Percentiles rank a stretch among this genome's conserved stretches.
phyloP scores from a whole-genome alignment of 2,888 invertebrate genomes.

The Thalpophila matura region DNA sequence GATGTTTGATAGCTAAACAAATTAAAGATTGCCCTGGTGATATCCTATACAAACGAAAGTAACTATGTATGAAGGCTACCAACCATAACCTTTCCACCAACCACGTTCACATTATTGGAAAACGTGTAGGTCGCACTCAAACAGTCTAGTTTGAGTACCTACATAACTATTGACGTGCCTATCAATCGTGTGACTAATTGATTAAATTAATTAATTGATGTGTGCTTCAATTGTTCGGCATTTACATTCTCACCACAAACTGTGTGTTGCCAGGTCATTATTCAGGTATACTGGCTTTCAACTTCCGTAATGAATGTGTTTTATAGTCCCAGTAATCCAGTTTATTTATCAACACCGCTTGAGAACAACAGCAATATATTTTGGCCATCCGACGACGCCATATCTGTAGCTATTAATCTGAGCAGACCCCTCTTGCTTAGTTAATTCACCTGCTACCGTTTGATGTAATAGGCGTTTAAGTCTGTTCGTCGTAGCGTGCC shows the following conservation, averaged over 20 bases:
- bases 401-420: constrained; percentile 81
- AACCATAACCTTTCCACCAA: neutral
- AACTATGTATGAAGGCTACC: neutral
- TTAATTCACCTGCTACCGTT: constrained; percentile 80
- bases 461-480: constrained; percentile 79
- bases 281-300: constrained; percentile 22
- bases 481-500: constrained; percentile 66
- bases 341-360: constrained; percentile 52
- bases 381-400: constrained; percentile 68
- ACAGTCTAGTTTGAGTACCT: constrained; percentile 24
- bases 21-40: neutral
- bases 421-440: constrained; percentile 73
- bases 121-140: constrained; percentile 4
- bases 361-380: constrained; percentile 68
- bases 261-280: constrained; percentile 26
- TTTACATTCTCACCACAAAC: constrained; percentile 36
- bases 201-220: constrained; percentile 41
- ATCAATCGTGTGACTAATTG: constrained; percentile 43
- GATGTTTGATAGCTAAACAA: constrained; percentile 2
- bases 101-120: constrained; percentile 2
- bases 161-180: constrained; percentile 3
- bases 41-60: constrained; percentile 11
- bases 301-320: constrained; percentile 35
- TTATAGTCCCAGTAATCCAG: constrained; percentile 48
- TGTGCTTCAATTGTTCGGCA: constrained; percentile 26